Percentiles rank a stretch among this genome's conserved stretches.
These are phyloP conservation scores for Palythoa caribaeorum DNA, from an alignment of 92 coral and sea anemone species.

Conservation along the genomic window DNA sequence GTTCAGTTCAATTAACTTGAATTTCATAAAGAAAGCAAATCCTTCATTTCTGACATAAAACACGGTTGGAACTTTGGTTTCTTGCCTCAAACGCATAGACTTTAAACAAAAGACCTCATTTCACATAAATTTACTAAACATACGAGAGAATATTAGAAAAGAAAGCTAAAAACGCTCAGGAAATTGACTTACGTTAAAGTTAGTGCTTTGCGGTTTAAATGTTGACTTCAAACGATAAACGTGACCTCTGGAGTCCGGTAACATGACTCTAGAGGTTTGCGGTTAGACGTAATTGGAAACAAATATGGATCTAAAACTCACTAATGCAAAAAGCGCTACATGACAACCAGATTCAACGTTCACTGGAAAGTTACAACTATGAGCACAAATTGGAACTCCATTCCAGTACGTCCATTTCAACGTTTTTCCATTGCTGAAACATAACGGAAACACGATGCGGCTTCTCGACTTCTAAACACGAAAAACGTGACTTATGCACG, in stretches of 20 bases:
- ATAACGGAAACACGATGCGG: no score
- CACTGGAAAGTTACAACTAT: no score
- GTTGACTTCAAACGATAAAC: constrained; percentile 15
- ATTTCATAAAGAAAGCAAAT: background rate
- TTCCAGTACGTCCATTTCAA: no score
- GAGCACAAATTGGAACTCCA: no score
- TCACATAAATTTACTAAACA: constrained; percentile 22
- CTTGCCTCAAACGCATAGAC: constrained; percentile 15
- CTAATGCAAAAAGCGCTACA: no score
- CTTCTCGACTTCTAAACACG: no score
- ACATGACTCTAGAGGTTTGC: background rate
- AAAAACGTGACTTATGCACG: no score
- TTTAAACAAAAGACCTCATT: constrained; percentile 14
- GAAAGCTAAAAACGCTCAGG: constrained; percentile 2
- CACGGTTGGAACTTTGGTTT: background rate
- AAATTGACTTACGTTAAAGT: constrained; percentile 9
- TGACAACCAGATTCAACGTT: no score
- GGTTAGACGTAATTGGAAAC: no score
- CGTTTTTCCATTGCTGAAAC: no score
- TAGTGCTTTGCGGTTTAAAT: background rate
- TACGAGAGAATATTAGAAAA: background rate
- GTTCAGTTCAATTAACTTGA: background rate
- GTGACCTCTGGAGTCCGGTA: constrained; percentile 2
- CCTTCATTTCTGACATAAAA: constrained; percentile 10
- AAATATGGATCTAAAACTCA: no score